Evolutionary conservation across 2,888 invertebrate genomes (phyloP), one percentile per base, ranked within the genome.

Genomic region (Cabera pusaria): DNA sequence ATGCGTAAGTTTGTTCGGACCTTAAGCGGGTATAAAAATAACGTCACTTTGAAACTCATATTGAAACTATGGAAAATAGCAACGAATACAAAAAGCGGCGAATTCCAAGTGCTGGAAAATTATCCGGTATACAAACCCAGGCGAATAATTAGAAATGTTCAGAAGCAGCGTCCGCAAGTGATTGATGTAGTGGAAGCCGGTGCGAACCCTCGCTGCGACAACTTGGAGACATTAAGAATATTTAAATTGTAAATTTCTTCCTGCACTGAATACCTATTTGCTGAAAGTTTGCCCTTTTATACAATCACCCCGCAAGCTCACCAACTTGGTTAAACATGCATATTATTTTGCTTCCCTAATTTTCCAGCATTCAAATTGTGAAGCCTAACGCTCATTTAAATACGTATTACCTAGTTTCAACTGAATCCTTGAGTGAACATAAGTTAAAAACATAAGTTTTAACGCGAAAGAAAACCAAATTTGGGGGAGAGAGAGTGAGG

Each of bases 221-320:
- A 83, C 87, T 85, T 75, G 81, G 80, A 74, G 81, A 87, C 87
- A 88, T 88, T 86, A 87, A 83, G 79, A 84, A 86, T 85, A 88
- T 88, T 88, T 87, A 85, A 86, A 88, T 86, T 87, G 83, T 85
- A 87, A 86, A 87, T 88, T 85, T 71, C 80, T 81, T 68, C 78
- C 78, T 82, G 85, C 80, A 86, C 84, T 85, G 87, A 88, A 86
- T 85, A 86, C 85, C 83, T 83, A 86, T 81, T 82, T 74, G 71
- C 61, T 61, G 54, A 75, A 82, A 82, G 67, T 81, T 83, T 64
- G 66, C 64, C 71, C 64, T 75, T 72, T 75, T 70, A 60, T 58
- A 67, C 60, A 68, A 70, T 64, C 59, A 56, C 19, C 59, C 53
- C 48, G 52, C 43, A 52, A 57, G 56, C 50, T 55, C 49, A 49